phyloP scores from a whole-genome alignment of 2,113 vertebrate species.

The Megaceryle maxima region DNA sequence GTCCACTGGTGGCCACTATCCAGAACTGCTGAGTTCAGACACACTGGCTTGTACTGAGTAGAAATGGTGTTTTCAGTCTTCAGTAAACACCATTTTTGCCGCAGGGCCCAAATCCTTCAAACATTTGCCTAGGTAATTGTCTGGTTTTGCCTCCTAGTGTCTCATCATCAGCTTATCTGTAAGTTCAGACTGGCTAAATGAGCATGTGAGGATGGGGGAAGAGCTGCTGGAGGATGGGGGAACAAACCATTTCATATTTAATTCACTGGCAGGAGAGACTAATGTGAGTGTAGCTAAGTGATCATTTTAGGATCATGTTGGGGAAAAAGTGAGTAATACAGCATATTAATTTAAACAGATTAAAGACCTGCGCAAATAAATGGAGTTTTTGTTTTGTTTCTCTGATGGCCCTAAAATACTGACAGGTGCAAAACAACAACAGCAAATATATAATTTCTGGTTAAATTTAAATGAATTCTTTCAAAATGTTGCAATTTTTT shows the following conservation, averaged over 20 bases:
- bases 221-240: constrained; percentile 5
- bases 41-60: constrained; percentile 32
- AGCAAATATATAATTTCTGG: neutral
- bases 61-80: constrained; percentile 60
- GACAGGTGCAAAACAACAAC: neutral
- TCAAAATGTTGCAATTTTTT: neutral
- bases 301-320: constrained; percentile 18
- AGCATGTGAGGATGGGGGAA: constrained; percentile 40
- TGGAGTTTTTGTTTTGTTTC: neutral
- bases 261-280: constrained; percentile 58
- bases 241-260: neutral
- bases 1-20: constrained; percentile 72
- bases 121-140: constrained; percentile 72
- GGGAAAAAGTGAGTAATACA: constrained; percentile 40
- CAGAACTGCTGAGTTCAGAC: constrained; percentile 48
- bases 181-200: constrained; percentile 39
- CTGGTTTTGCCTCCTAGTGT: constrained; percentile 58
- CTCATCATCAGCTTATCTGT: constrained; percentile 53
- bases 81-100: constrained; percentile 71
- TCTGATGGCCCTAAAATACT: neutral
- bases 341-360: constrained; percentile 32
- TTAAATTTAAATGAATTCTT: neutral
- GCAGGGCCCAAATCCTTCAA: constrained; percentile 68
- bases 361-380: neutral
- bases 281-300: neutral